Conservation (phyloP, 2,797 vertebrate species). For the Lepilemur ruficaudatus region DNA sequence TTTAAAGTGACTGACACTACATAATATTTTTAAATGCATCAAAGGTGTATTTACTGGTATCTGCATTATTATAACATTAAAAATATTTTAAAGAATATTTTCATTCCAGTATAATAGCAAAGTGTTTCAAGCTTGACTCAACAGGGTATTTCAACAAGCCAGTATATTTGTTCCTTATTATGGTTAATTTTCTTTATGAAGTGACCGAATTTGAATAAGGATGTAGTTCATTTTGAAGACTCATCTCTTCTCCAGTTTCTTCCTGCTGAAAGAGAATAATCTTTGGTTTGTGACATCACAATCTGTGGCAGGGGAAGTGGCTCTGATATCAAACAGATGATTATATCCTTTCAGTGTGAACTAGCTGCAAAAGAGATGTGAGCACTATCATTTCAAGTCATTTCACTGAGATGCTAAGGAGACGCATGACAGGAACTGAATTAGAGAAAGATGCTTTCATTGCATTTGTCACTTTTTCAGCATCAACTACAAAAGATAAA, state of each 20-base stretch:
- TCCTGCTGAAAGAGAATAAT: constrained; percentile 17
- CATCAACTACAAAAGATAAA: constrained; percentile 15
- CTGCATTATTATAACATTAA: constrained; percentile 18
- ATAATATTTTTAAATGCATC: background rate
- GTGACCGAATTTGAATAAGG: constrained; percentile 50
- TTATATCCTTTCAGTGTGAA: constrained; percentile 44
- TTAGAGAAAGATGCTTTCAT: background rate
- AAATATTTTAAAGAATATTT: constrained; percentile 46
- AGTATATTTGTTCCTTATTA: constrained; percentile 66
- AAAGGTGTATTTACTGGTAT: background rate
- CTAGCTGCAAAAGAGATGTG: background rate
- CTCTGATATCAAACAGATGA: constrained; percentile 55
- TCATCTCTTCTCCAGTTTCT: constrained; percentile 43
- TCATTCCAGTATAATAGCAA: background rate
- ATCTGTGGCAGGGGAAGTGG: background rate
- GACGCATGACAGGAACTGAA: background rate
- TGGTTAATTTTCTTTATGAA: constrained; percentile 70
- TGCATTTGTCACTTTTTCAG: constrained; percentile 17
- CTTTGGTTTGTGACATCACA: constrained; percentile 51
- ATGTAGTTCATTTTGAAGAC: background rate
- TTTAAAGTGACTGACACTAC: background rate
- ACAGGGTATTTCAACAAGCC: constrained; percentile 65
- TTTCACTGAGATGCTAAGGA: background rate
- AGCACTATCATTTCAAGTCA: constrained; percentile 42
- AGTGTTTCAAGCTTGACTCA: constrained; percentile 60